phyloP scores from a whole-genome alignment of 2,797 vertebrate genomes.

The Coregonus sp. region DNA sequence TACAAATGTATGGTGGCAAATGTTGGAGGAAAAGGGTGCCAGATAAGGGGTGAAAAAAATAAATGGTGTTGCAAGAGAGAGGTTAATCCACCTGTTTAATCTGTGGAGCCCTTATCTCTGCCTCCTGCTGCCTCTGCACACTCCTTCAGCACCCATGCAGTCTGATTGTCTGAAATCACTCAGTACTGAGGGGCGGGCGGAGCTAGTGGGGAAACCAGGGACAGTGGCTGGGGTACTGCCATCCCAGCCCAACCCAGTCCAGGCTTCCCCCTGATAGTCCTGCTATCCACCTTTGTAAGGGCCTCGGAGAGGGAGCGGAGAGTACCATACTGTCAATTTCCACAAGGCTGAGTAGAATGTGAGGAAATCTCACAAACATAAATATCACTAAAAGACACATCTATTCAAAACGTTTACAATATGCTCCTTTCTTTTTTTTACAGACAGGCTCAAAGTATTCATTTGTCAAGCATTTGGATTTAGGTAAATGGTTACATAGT shows the following conservation, averaged over 20 bases:
- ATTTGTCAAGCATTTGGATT: too few relatives aligned
- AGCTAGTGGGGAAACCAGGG: slow-evolving; percentile 8
- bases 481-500: too few relatives aligned
- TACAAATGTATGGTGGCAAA: slow-evolving; percentile 75
- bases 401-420: slow-evolving; percentile 24
- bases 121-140: slow-evolving; percentile 80
- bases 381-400: slow-evolving; percentile 37
- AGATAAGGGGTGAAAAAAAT: slow-evolving; percentile 72
- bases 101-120: slow-evolving; percentile 87
- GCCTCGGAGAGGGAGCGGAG: slow-evolving; percentile 31
- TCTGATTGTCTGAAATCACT: slow-evolving; percentile 73
- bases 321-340: slow-evolving; percentile 49
- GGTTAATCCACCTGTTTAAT: slow-evolving; percentile 92
- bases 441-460: too few relatives aligned
- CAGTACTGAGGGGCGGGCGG: slow-evolving; percentile 40
- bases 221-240: slow-evolving; percentile 40
- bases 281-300: slow-evolving; percentile 27
- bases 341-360: slow-evolving; percentile 47
- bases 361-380: slow-evolving; percentile 40
- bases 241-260: slow-evolving; percentile 13
- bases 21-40: slow-evolving; percentile 57
- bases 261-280: slow-evolving; percentile 40
- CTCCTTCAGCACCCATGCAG: slow-evolving; percentile 64
- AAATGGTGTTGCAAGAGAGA: slow-evolving; percentile 71
- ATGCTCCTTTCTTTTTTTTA: too few relatives aligned